Percentiles rank a stretch among this genome's conserved stretches.
These are phyloP conservation scores for Thaumatotibia leucotreta DNA, from an alignment of 1,140 invertebrate genomes.

Conservation along the genomic window DNA sequence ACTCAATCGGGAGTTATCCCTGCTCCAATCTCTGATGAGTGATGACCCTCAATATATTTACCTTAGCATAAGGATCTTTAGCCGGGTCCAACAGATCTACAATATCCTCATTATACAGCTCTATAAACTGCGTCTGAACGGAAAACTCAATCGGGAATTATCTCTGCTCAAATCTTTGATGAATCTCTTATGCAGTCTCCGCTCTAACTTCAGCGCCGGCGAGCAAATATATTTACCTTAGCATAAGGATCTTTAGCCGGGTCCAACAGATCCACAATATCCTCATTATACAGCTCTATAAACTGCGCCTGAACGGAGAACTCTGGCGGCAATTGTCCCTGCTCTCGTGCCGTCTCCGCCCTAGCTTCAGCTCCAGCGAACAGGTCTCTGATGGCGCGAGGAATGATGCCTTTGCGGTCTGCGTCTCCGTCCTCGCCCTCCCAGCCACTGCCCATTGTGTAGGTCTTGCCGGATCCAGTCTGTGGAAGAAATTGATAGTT, in stretches of 20 bases:
- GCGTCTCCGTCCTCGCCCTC: constrained; percentile 87
- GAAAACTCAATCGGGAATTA: no score
- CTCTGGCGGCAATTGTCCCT: constrained; percentile 83
- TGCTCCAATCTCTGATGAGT: no score
- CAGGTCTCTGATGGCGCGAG: constrained; percentile 93
- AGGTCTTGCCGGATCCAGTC: constrained; percentile 98
- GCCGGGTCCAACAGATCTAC: no score
- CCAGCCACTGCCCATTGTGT: constrained; percentile 99
- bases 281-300: constrained; percentile 97
- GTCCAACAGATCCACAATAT: constrained; percentile 94
- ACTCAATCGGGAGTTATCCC: no score
- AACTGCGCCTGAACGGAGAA: constrained; percentile 92
- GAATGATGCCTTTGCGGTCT: constrained; percentile 88
- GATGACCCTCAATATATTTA: no score
- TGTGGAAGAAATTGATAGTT: constrained; percentile 56
- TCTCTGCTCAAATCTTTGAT: no score
- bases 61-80: no score
- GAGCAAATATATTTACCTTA: no score
- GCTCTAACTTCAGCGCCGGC: no score
- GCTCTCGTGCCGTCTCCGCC: constrained; percentile 78
- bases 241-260: constrained; percentile 79
- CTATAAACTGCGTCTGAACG: no score
- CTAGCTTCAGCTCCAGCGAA: constrained; percentile 88
- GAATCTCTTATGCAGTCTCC: no score
- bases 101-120: no score